Evolutionary conservation across 2,888 invertebrate genomes (phyloP).

Genomic region (Aromia moschata): DNA sequence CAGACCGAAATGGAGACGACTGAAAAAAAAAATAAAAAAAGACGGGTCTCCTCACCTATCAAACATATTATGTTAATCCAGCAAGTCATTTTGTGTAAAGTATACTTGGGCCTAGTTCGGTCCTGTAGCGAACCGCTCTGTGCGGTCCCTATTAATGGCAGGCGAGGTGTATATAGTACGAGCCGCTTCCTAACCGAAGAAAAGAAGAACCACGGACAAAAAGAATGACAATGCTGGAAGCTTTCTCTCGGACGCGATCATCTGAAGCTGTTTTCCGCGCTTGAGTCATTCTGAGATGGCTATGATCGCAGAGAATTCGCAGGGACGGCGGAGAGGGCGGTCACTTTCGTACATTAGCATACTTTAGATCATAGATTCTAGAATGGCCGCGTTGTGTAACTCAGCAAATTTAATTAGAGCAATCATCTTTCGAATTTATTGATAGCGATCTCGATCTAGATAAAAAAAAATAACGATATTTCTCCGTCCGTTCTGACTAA

Average conservation of each 20-base stretch:
- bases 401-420: slow-evolving; percentile 16
- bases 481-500: neutral
- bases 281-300: slow-evolving; percentile 8
- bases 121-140: no score
- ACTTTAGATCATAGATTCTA: slow-evolving; percentile 27
- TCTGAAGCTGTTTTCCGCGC: slow-evolving; percentile 27
- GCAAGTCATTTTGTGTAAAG: no score
- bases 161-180: slow-evolving; percentile 32
- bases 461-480: neutral
- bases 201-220: slow-evolving; percentile 30
- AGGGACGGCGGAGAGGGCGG: no score
- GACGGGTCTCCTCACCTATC: no score
- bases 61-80: no score
- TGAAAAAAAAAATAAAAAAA: no score
- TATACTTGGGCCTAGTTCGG: no score
- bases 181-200: slow-evolving; percentile 22
- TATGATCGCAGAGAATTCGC: no score
- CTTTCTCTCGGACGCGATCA: slow-evolving; percentile 32
- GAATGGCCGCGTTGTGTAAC: slow-evolving; percentile 32
- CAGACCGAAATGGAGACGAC: no score
- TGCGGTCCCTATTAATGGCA: slow-evolving; percentile 36
- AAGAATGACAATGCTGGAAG: slow-evolving; percentile 24
- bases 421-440: neutral
- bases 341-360: slow-evolving; percentile 37
- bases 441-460: neutral